Percentiles rank a stretch among this genome's conserved stretches.
These are phyloP conservation scores for Coregonus ussuriensis DNA, from an alignment of 2,797 vertebrate species.

Conservation along the genomic window DNA sequence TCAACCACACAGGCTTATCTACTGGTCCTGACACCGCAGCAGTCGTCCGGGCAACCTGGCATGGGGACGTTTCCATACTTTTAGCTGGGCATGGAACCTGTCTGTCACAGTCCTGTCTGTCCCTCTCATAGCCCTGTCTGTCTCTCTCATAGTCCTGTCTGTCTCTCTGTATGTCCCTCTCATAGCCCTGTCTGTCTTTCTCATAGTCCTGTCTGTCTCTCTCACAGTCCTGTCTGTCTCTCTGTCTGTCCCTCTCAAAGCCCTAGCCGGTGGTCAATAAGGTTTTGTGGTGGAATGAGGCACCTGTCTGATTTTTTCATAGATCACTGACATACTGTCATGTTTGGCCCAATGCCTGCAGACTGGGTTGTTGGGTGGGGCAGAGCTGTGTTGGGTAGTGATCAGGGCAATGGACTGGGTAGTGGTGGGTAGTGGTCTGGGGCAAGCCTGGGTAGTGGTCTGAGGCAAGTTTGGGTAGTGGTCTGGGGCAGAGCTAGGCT, in stretches of 20 bases:
- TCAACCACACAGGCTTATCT: conserved; percentile 36
- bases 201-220: too few relatives aligned
- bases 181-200: too few relatives aligned
- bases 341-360: too few relatives aligned
- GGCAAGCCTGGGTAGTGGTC: not conserved
- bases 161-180: too few relatives aligned
- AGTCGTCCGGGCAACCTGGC: conserved; percentile 17
- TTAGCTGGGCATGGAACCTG: too few relatives aligned
- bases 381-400: not conserved
- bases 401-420: not conserved
- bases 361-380: conserved; percentile 10
- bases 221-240: too few relatives aligned
- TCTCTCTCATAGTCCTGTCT: too few relatives aligned
- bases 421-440: not conserved
- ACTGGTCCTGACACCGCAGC: conserved; percentile 47
- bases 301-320: not conserved
- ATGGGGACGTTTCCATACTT: too few relatives aligned
- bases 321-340: not conserved
- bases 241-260: too few relatives aligned
- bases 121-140: too few relatives aligned
- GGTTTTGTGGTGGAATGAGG: not conserved
- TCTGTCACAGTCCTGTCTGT: conserved; percentile 11
- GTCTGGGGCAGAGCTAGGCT: not conserved
- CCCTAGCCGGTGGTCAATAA: conserved; percentile 8
- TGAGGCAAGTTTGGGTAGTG: not conserved